Percentiles rank a stretch among this genome's conserved stretches.
These are phyloP conservation scores for Eucidaris tribuloides DNA, from an alignment of 35 echinoderm and acorn worm genomes.

Conservation along the genomic window DNA sequence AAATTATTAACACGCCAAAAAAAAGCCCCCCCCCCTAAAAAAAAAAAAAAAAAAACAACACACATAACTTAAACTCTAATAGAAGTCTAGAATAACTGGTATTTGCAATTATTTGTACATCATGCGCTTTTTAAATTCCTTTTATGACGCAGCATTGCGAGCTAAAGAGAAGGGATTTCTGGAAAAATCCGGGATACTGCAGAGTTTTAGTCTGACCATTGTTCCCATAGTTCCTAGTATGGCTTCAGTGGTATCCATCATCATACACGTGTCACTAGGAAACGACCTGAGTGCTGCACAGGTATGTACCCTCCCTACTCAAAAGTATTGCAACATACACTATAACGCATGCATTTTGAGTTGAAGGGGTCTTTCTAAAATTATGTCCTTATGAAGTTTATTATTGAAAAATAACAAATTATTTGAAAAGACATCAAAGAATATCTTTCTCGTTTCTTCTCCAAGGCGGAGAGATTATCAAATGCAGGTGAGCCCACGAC, in stretches of 20 bases:
- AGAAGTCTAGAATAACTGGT: neutral
- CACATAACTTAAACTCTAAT: neutral
- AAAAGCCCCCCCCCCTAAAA: neutral
- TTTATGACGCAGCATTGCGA: conserved; percentile 59
- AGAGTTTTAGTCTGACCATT: conserved; percentile 77
- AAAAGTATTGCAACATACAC: no score
- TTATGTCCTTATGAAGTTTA: no score
- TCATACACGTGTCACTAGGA: conserved; percentile 41
- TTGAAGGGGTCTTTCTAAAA: no score
- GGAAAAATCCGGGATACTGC: conserved; percentile 76
- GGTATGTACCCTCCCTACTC: no score
- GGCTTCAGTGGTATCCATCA: conserved; percentile 81
- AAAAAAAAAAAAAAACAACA: neutral
- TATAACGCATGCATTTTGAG: no score
- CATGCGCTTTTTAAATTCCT: neutral
- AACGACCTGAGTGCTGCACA: conserved; percentile 50
- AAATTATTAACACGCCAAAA: neutral
- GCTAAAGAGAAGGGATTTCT: conserved; percentile 54
- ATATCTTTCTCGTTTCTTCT: no score
- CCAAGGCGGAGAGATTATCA: no score
- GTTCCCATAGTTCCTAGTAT: conserved; percentile 80
- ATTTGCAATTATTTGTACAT: neutral
- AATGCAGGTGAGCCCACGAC: no score
- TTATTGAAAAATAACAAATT: no score
- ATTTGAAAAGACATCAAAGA: no score